Base-by-base conservation (phyloP, 2,797 vertebrate species). In the Dallia pectoralis region DNA sequence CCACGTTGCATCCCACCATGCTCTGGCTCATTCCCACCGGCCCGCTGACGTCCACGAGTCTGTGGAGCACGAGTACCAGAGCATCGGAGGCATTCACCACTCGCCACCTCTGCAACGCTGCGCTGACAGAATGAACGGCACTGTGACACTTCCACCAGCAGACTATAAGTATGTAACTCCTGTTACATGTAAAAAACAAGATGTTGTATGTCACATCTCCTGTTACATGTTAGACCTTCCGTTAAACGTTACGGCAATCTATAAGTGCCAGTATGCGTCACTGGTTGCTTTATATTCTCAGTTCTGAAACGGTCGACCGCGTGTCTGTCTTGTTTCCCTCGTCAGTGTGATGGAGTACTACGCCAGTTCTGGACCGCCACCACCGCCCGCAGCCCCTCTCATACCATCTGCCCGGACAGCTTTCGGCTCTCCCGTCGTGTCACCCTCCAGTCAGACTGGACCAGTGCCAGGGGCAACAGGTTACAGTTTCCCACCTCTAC, bases 61-160 rank as follows among this genome's bases (percentile, higher is more conserved):
- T 69, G 87, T 93, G 40, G 96, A 98, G 87, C 96, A 96, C 6
- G 96, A 98, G 77, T 95, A 95, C 90, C 94, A 96, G 74, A 94
- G 94, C 44, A 93, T 93, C 48, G 95, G 95, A n/a, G 91, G 93
- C 79, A 91, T 92, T 76, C 91, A 93, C 82, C 94, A 94, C 0
- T 89, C 93, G 12, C 87, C 92, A 2, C 88, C 92, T 22, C 95
- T 95, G 61, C 91, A 91, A 14, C 91, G 87, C 70, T 77, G 90
- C 15, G 92, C 93, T 48, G 91, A 91, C 12, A 79, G 56, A 63
- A 70, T 85, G 56, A 91, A 95, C 53, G 88, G 91, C 71, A 87
- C 87, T 70, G 83, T 88, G 9, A 80, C 86, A 0, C 65, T 83
- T 80, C 89, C 90, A 68, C 89, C 95, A 69, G 81, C 90, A 53